Evolutionary conservation across 2,797 vertebrate genomes (phyloP).

Genomic region (Sparidentex hasta): DNA sequence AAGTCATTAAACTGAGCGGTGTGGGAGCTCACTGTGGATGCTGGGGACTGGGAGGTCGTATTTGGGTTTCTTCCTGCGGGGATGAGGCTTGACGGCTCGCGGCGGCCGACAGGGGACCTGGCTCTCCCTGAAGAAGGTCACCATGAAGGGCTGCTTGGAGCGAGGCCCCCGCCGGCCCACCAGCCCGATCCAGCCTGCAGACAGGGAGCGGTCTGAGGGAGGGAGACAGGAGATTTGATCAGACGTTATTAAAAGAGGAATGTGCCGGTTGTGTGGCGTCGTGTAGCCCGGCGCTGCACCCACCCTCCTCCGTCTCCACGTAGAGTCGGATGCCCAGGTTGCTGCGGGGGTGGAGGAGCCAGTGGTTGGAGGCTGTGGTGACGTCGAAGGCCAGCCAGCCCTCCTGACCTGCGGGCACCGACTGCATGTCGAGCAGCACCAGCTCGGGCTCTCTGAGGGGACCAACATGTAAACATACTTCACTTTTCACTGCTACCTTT

Average conservation of each 20-base stretch:
- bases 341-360: slow-evolving; percentile 89
- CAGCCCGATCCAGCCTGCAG: slow-evolving; percentile 91
- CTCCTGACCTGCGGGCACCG: slow-evolving; percentile 89
- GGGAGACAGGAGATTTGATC: background rate
- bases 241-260: background rate
- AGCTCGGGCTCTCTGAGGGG: slow-evolving; percentile 91
- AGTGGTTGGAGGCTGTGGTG: slow-evolving; percentile 93
- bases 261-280: background rate
- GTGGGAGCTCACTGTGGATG: slow-evolving; percentile 85
- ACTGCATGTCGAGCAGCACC: slow-evolving; percentile 95
- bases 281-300: background rate
- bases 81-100: slow-evolving; percentile 83
- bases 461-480: too few species aligned
- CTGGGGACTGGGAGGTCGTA: slow-evolving; percentile 90
- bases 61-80: slow-evolving; percentile 86
- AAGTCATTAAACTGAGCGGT: background rate
- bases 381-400: slow-evolving; percentile 97
- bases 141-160: slow-evolving; percentile 97
- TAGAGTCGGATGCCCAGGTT: slow-evolving; percentile 94
- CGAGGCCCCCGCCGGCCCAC: slow-evolving; percentile 91
- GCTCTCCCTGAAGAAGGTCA: slow-evolving; percentile 94
- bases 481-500: too few species aligned
- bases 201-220: slow-evolving; percentile 90
- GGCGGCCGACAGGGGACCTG: slow-evolving; percentile 85
- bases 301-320: slow-evolving; percentile 95